Conservation (phyloP, 2,888 invertebrate species). For the Sarcophaga carnaria region DNA sequence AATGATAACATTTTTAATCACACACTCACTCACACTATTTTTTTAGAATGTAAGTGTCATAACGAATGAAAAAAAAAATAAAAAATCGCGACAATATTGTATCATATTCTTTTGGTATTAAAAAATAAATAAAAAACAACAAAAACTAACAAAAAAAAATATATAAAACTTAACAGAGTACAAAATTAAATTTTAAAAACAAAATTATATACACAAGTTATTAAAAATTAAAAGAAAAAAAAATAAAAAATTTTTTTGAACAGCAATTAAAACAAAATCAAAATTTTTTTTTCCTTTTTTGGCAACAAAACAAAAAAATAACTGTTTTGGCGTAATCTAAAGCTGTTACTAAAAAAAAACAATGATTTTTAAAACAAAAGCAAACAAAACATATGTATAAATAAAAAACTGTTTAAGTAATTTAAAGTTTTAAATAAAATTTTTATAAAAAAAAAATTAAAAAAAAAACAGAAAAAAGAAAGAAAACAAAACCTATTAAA, state of each 20-base stretch:
- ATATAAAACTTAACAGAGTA: conserved; percentile 47
- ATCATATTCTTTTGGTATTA: background rate
- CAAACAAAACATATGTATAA: background rate
- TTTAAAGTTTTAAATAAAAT: conserved; percentile 47
- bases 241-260: conserved; percentile 2
- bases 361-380: conserved; percentile 34
- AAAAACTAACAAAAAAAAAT: conserved; percentile 35
- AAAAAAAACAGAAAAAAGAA: background rate
- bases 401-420: conserved; percentile 21
- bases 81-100: conserved; percentile 60
- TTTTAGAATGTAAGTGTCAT: background rate
- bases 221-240: background rate
- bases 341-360: conserved; percentile 28
- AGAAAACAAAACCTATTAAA: conserved; percentile 11
- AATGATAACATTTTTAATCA: background rate
- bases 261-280: conserved; percentile 36
- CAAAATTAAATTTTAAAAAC: conserved; percentile 62
- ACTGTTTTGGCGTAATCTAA: background rate
- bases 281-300: conserved; percentile 7
- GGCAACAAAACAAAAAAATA: background rate
- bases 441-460: conserved; percentile 33
- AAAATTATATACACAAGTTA: conserved; percentile 35
- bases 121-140: background rate
- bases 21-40: background rate
- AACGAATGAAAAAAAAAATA: background rate